A percentile compares a stretch with the other conserved stretches of the same genome.
Conservation (phyloP, 2,888 invertebrate species). For the Thumatha senex region DNA sequence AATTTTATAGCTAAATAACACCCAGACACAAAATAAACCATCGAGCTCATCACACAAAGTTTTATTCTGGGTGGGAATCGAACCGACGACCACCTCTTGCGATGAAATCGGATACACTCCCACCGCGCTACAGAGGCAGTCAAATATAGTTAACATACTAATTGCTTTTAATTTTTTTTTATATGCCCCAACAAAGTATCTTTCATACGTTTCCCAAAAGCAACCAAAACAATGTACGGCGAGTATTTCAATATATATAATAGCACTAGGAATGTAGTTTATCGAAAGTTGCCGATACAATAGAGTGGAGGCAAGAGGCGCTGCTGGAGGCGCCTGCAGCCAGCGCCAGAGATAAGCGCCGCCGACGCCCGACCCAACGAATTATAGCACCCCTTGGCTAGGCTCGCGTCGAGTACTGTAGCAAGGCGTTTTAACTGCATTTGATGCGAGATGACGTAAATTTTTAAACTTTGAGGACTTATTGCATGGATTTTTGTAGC, state of each 20-base stretch:
- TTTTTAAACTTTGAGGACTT: too few relatives aligned
- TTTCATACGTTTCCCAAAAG: not conserved
- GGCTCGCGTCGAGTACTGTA: constrained; percentile 37
- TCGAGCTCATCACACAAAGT: too few relatives aligned
- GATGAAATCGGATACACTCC: too few relatives aligned
- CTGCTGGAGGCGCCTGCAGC: constrained; percentile 73
- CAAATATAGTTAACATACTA: too few relatives aligned
- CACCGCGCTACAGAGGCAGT: too few relatives aligned
- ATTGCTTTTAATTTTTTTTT: too few relatives aligned
- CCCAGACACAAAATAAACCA: too few relatives aligned
- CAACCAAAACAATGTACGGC: not conserved
- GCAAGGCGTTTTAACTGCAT: not conserved
- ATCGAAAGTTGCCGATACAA: constrained; percentile 57
- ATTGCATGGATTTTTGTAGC: too few relatives aligned
- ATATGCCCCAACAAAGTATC: not conserved
- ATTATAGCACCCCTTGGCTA: constrained; percentile 69
- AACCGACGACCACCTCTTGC: too few relatives aligned
- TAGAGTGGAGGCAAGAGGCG: constrained; percentile 55
- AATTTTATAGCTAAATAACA: too few relatives aligned
- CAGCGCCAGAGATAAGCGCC: constrained; percentile 79
- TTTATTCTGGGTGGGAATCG: too few relatives aligned
- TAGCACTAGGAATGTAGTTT: constrained; percentile 41
- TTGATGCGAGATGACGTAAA: not conserved
- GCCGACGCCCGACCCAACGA: constrained; percentile 80
- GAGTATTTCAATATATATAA: constrained; percentile 3